Evolutionary conservation across 2,888 invertebrate species (phyloP), one percentile per base, ranked within the genome.

Genomic region (Melanostoma scalare): DNA sequence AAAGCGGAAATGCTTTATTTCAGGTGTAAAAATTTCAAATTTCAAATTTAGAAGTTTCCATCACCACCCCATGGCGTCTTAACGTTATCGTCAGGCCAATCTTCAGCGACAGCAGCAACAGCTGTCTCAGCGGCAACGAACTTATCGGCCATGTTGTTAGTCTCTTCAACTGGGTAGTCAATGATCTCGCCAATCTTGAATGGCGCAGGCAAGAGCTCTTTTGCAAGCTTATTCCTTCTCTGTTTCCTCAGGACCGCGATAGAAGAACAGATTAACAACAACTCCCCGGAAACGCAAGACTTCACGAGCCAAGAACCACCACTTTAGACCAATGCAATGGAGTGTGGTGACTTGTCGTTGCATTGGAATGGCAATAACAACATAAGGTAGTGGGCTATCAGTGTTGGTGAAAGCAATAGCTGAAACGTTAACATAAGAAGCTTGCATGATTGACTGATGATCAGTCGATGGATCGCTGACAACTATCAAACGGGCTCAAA

Each of bases 261-360:
- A 99, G 96, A 99, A 99, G 96, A 98, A 99, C 89, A 99, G 93
- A 92, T 99, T 99, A 0, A 99, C 99, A 87, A 99, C 99, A 53
- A 99, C 97, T 85, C 98, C 97, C 98, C 99, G 87, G 99, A 99
- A 94, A 87, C 99, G 95, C 42, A 99, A 94, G 35, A 96, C 96
- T 92, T 99, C 99, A 88, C 99, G 96, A 3, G 99, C 97, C 89
- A 99, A 93, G 89, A 99, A 92, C 99, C 99, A 99, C 99, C 99
- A 99, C 96, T 99, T 97, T 87, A 99, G 93, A 92, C 99, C 99
- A 90, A 99, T 97, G 67, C 2, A 38, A 2, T 38, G 38, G 98
- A 98, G 92, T 98, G 96, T 20, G 96, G 93, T 71, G 97, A 95
- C 94, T 99, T 99, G 92, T 98, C 99, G 92, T 99, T 99, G 94